A percentile compares a stretch with the other conserved stretches of the same genome.
phyloP scores from a whole-genome alignment of 2,888 invertebrate species.

The Spodoptera exigua region DNA sequence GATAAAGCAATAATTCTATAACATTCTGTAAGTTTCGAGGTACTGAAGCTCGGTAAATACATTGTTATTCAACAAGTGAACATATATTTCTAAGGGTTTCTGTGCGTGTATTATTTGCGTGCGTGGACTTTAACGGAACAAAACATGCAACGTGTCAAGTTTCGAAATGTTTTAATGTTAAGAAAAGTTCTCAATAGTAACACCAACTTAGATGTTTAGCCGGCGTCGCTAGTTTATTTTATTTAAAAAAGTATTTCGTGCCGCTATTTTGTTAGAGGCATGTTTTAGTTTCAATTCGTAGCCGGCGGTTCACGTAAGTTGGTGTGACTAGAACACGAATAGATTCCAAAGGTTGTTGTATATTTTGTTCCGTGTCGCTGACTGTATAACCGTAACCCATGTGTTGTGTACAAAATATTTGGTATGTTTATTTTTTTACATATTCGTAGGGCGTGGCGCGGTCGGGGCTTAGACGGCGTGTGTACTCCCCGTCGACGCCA shows the following conservation, averaged over 20 bases:
- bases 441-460: slow-evolving; percentile 61
- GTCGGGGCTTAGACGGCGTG: slow-evolving; percentile 32
- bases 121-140: slow-evolving; percentile 29
- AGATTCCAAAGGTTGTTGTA: slow-evolving; percentile 38
- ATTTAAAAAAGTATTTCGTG: too few relatives aligned
- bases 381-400: slow-evolving; percentile 47
- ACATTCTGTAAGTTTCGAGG: slow-evolving; percentile 20
- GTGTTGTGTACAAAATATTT: slow-evolving; percentile 64
- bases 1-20: slow-evolving; percentile 36
- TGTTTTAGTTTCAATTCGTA: too few relatives aligned
- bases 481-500: slow-evolving; percentile 43
- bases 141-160: slow-evolving; percentile 30
- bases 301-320: too few relatives aligned
- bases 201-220: too few relatives aligned
- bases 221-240: too few relatives aligned
- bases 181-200: slow-evolving; percentile 12
- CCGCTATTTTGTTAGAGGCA: too few relatives aligned
- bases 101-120: slow-evolving; percentile 36
- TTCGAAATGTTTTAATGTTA: slow-evolving; percentile 18
- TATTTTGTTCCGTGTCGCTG: slow-evolving; percentile 49
- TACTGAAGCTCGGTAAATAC: slow-evolving; percentile 21
- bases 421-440: slow-evolving; percentile 60
- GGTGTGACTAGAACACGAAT: slow-evolving; percentile 12
- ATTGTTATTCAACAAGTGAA: slow-evolving; percentile 14
- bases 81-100: slow-evolving; percentile 32